Evolutionary conservation across 2,888 invertebrate species (phyloP).

Genomic region (Hedya salicella): DNA sequence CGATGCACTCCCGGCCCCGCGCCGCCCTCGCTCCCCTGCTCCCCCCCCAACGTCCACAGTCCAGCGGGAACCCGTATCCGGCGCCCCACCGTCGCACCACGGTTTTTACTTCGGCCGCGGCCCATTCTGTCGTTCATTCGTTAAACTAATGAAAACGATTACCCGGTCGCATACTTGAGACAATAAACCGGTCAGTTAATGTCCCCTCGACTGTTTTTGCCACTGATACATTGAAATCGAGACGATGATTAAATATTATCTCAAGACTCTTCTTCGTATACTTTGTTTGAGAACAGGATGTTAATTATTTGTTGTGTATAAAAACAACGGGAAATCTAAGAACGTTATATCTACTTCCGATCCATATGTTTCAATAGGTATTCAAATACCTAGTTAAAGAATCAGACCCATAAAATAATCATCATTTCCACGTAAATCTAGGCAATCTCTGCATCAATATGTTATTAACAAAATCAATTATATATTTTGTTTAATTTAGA

Average conservation of each 20-base stretch:
- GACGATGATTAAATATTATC: constrained; percentile 16
- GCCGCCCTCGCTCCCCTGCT: constrained; percentile 50
- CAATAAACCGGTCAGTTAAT: constrained; percentile 57
- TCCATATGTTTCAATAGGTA: no score
- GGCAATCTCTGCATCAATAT: no score
- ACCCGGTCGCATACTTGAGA: constrained; percentile 74
- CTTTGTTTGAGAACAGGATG: neutral
- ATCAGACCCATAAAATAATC: no score
- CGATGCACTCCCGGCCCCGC: constrained; percentile 73
- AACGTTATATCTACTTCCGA: no score
- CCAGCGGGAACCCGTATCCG: constrained; percentile 77
- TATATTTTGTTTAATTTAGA: no score
- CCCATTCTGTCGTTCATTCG: constrained; percentile 65
- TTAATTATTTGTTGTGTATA: neutral
- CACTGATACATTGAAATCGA: constrained; percentile 37
- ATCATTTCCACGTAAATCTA: no score
- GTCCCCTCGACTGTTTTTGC: constrained; percentile 44
- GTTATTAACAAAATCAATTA: no score
- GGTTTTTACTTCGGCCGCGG: constrained; percentile 68
- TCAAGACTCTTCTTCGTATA: neutral
- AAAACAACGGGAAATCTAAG: no score
- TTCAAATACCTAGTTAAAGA: no score
- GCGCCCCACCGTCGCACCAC: constrained; percentile 61
- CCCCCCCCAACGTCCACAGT: constrained; percentile 51
- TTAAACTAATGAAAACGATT: constrained; percentile 75